phyloP scores from a whole-genome alignment of 2,113 vertebrate genomes.

The Centropus unirufus region DNA sequence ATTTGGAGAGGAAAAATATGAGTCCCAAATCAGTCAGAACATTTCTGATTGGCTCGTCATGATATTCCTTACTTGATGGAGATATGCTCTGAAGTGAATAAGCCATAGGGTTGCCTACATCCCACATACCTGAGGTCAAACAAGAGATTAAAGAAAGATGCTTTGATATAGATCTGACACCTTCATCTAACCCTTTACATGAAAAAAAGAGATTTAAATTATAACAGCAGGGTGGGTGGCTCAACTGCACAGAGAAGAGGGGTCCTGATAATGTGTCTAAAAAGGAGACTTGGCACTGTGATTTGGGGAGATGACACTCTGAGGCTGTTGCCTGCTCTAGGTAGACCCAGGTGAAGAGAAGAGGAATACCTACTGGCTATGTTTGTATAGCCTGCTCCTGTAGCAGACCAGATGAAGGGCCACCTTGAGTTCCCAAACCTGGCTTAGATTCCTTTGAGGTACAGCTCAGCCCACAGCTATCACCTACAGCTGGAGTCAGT shows the following conservation, averaged over 20 bases:
- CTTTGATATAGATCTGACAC: neutral
- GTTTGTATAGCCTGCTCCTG: neutral
- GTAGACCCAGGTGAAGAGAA: neutral
- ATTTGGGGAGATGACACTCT: neutral
- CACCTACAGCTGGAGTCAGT: neutral
- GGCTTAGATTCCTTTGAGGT: neutral
- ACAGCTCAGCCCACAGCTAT: neutral
- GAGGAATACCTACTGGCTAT: neutral
- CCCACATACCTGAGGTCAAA: neutral
- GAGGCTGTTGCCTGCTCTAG: neutral
- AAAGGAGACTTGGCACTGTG: neutral
- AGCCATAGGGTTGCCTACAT: neutral
- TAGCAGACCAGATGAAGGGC: neutral
- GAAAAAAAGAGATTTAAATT: neutral
- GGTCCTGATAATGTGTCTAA: neutral
- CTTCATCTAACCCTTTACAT: neutral
- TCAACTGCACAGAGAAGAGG: neutral
- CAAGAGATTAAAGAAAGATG: neutral
- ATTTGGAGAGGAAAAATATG: neutral
- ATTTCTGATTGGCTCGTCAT: neutral
- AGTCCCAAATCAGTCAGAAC: neutral
- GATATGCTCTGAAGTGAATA: neutral
- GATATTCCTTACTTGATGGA: neutral
- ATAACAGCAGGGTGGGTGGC: neutral
- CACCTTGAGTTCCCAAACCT: accelerated